Evolutionary conservation across 2,888 invertebrate species (phyloP).

Genomic region (Nephrotoma flavescens): DNA sequence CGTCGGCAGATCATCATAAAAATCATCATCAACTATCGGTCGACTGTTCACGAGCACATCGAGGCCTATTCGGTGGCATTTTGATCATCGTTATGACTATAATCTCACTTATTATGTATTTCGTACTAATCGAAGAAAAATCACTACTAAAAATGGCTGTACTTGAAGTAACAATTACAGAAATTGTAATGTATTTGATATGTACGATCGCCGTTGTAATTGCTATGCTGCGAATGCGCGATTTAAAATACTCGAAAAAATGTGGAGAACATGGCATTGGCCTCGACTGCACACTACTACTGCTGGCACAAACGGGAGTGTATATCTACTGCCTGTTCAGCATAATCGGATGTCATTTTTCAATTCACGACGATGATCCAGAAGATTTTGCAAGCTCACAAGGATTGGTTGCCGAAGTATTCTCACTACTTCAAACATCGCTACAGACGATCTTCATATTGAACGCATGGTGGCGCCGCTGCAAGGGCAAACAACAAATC

Average conservation of each 20-base stretch:
- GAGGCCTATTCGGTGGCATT: slow-evolving; percentile 51
- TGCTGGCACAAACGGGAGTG: slow-evolving; percentile 69
- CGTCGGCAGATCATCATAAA: slow-evolving; percentile 6
- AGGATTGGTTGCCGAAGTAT: slow-evolving; percentile 47
- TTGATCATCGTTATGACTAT: slow-evolving; percentile 60
- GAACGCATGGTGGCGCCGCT: slow-evolving; percentile 7
- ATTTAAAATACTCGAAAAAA: slow-evolving; percentile 41
- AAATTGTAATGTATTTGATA: slow-evolving; percentile 47
- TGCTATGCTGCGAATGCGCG: slow-evolving; percentile 47
- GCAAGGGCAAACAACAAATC: slow-evolving; percentile 32
- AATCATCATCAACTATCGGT: slow-evolving; percentile 45
- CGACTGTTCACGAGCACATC: slow-evolving; percentile 63
- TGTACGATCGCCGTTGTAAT: slow-evolving; percentile 40
- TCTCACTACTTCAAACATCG: slow-evolving; percentile 55
- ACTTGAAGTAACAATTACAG: slow-evolving; percentile 52
- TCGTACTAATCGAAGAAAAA: slow-evolving; percentile 50
- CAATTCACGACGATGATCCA: slow-evolving; percentile 27
- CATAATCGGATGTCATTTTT: slow-evolving; percentile 59
- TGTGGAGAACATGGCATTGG: slow-evolving; percentile 27
- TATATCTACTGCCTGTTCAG: slow-evolving; percentile 70
- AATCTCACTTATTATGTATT: slow-evolving; percentile 68
- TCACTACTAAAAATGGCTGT: slow-evolving; percentile 41
- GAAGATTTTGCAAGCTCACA: slow-evolving; percentile 34
- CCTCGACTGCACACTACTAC: slow-evolving; percentile 58
- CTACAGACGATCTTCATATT: slow-evolving; percentile 52